Base-by-base conservation (phyloP, 2,113 vertebrate species). In the Cyanoliseus patagonus region DNA sequence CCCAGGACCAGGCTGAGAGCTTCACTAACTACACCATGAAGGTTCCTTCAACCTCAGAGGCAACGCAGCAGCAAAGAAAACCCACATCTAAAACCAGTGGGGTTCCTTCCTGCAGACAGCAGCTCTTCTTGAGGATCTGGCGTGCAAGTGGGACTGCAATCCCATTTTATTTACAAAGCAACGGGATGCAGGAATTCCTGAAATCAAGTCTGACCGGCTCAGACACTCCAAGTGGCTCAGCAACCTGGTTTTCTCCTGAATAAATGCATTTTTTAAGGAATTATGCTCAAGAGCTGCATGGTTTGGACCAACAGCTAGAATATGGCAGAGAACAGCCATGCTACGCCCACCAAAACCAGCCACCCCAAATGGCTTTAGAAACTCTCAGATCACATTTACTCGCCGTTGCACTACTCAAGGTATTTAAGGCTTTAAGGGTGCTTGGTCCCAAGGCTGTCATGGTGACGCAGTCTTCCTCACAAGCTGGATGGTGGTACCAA, bases 21-120 rank as follows among this genome's bases (percentile, higher is more conserved):
- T 64, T 66, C 62, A 20, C 3, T n/a, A 44, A 19, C 0, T 0
- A 44, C n/a, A 1, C 7, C 18, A 55, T 0, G 1, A 86, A 74
- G 0, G 0, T 8, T 25, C 39, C 49, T 57, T 27, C 53, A 77
- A 39, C 6, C 13, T 35, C 3, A 3, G 42, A 7, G 83, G 37
- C 5, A 33, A 46, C 44, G 10, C 2, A 0, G 62, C 24, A 67
- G 42, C 25, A 46, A 41, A 52, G 20, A 64, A 17, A 11, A 49
- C 12, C 44, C 57, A 59, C 3, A 0, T 5, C 42, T 33, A 28
- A 83, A 37, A n/a, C 4, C 2, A 2, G 19, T 1, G 20, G 39
- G 22, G 30, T 13, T 62, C 37, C 35, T 57, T 28, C 59, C 68
- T 1, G 0, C 68, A n/a, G 55, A 20, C 1, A 0, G 62, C 63